Conservation (phyloP, 2,888 invertebrate species). For the Aromia moschata region DNA sequence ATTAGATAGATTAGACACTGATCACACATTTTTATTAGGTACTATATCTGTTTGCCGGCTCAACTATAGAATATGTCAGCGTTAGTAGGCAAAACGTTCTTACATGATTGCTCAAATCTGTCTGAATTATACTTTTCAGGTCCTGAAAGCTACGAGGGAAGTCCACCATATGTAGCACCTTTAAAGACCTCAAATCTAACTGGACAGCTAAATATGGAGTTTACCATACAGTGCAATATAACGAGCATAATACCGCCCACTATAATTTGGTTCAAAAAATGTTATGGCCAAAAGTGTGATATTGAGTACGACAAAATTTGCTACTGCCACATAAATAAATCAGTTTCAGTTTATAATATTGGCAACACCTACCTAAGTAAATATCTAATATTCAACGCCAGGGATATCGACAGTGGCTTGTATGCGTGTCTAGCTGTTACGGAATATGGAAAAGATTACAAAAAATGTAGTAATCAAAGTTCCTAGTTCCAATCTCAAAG, state of each 20-base stretch:
- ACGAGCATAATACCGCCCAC: slow-evolving; percentile 54
- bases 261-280: slow-evolving; percentile 59
- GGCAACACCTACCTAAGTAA: slow-evolving; percentile 56
- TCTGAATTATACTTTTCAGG: slow-evolving; percentile 42
- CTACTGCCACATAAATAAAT: slow-evolving; percentile 51
- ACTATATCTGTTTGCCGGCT: too few relatives aligned
- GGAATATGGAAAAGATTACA: slow-evolving; percentile 52
- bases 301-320: slow-evolving; percentile 50
- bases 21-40: too few relatives aligned
- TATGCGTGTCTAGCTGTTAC: slow-evolving; percentile 59
- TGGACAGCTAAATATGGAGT: slow-evolving; percentile 50
- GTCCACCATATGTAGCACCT: slow-evolving; percentile 51
- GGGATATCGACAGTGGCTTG: slow-evolving; percentile 54
- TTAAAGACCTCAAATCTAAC: slow-evolving; percentile 53
- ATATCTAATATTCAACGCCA: slow-evolving; percentile 55
- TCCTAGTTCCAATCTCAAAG: slow-evolving; percentile 38
- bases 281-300: slow-evolving; percentile 53
- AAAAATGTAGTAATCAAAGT: slow-evolving; percentile 53
- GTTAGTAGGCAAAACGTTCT: too few relatives aligned
- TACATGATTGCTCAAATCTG: too few relatives aligned
- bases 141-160: slow-evolving; percentile 45
- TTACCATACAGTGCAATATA: slow-evolving; percentile 58
- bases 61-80: too few relatives aligned
- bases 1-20: too few relatives aligned
- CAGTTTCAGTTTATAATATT: slow-evolving; percentile 45